A percentile compares a stretch with the other conserved stretches of the same genome.
Evolutionary conservation across 2,113 vertebrate genomes (phyloP).

Genomic region (Glaucidium brasilianum): DNA sequence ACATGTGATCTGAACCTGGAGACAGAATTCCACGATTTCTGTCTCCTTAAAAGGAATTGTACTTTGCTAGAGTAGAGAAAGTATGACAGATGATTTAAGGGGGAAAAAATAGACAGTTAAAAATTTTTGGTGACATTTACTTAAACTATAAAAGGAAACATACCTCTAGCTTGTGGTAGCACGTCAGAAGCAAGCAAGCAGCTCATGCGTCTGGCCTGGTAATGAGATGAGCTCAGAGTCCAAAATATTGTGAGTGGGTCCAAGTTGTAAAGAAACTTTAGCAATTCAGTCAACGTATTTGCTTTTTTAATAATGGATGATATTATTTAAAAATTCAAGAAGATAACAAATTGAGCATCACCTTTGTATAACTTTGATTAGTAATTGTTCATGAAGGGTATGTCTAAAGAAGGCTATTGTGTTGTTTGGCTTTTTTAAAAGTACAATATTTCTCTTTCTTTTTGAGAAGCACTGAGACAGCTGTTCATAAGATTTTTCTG

Average conservation of each 20-base stretch:
- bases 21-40: background rate
- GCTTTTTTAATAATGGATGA: background rate
- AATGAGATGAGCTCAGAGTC: background rate
- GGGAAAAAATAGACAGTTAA: background rate
- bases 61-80: background rate
- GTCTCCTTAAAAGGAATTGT: constrained; percentile 22
- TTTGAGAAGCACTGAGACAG: background rate
- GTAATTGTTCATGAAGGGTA: background rate
- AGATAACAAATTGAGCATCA: background rate
- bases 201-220: background rate
- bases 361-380: background rate
- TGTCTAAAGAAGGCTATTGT: background rate
- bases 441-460: background rate
- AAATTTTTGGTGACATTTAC: background rate
- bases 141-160: background rate
- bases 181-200: background rate
- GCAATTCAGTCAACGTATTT: background rate
- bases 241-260: background rate
- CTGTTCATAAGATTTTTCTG: background rate
- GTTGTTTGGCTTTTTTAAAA: background rate
- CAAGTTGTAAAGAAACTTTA: background rate
- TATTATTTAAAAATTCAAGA: background rate
- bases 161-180: background rate
- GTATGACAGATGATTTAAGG: constrained; percentile 8
- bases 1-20: background rate